phyloP scores from a whole-genome alignment of 2,888 invertebrate genomes.

The Ceramica pisi region DNA sequence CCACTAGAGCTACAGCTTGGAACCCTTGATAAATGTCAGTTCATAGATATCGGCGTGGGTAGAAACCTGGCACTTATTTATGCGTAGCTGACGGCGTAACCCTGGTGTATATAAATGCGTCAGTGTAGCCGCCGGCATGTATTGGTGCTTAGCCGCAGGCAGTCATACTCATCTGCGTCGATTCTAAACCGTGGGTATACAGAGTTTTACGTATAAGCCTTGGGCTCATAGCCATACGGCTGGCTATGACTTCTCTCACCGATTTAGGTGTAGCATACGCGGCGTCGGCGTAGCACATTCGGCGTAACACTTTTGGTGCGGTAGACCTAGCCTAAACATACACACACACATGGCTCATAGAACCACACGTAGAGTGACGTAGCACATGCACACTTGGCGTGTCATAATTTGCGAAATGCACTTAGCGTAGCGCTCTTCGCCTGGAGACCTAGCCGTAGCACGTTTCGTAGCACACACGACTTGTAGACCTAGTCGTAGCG shows the following conservation, averaged over 20 bases:
- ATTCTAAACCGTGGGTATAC: neutral
- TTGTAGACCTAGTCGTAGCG: neutral
- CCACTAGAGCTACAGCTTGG: neutral
- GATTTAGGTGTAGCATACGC: neutral
- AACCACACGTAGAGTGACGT: no score
- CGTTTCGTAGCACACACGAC: neutral
- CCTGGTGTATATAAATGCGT: slow-evolving; percentile 10
- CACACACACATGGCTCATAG: no score
- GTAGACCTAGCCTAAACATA: neutral
- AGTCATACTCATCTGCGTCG: neutral
- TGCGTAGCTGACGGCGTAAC: neutral
- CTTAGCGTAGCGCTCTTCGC: neutral
- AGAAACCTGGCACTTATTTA: neutral
- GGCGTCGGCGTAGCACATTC: neutral
- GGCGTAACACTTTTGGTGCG: neutral
- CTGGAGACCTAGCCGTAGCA: neutral
- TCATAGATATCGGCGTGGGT: neutral
- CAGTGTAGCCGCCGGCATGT: neutral
- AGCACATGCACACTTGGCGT: no score
- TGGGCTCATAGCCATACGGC: neutral
- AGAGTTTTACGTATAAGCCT: neutral
- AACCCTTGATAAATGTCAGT: slow-evolving; percentile 1
- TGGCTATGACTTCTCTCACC: neutral
- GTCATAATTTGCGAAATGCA: no score
- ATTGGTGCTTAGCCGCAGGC: slow-evolving; percentile 13